phyloP scores from a whole-genome alignment of 2,888 invertebrate species.

The Schrankia costaestrigalis region DNA sequence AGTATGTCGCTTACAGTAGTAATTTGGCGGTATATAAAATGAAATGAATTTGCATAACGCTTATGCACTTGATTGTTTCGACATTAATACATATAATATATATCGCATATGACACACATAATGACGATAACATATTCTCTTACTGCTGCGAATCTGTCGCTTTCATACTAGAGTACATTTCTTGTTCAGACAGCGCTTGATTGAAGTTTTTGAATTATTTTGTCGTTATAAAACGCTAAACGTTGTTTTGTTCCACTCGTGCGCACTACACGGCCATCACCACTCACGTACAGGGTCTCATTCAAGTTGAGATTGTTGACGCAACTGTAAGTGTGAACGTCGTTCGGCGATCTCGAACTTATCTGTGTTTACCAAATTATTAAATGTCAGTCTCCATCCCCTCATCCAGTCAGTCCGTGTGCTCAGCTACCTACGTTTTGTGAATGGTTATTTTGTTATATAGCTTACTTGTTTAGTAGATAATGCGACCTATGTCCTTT shows the following conservation, averaged over 20 bases:
- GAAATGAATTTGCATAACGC: conserved; percentile 54
- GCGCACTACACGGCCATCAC: conserved; percentile 61
- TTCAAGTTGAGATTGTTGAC: conserved; percentile 77
- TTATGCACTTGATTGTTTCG: conserved; percentile 51
- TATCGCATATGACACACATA: conserved; percentile 15
- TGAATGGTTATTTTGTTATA: conserved; percentile 53
- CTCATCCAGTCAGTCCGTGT: conserved; percentile 60
- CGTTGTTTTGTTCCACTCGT: conserved; percentile 77
- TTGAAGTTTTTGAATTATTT: conserved; percentile 29
- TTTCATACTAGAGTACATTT: conserved; percentile 40
- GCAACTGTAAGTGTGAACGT: conserved; percentile 80
- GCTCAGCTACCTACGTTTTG: conserved; percentile 62
- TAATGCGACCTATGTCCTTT: conserved; percentile 18
- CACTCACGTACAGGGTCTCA: conserved; percentile 69
- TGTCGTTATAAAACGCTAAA: conserved; percentile 54
- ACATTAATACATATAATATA: no score
- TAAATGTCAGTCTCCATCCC: conserved; percentile 57
- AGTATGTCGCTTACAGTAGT: conserved; percentile 65
- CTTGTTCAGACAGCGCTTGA: conserved; percentile 19
- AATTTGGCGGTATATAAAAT: conserved; percentile 58
- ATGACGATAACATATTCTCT: conserved; percentile 40
- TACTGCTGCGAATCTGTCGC: conserved; percentile 57
- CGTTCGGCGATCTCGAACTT: conserved; percentile 61
- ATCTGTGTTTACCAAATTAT: conserved; percentile 71
- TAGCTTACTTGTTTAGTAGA: conserved; percentile 48